Base-by-base conservation (phyloP, 2,113 vertebrate genomes). In the Suricata suricatta region DNA sequence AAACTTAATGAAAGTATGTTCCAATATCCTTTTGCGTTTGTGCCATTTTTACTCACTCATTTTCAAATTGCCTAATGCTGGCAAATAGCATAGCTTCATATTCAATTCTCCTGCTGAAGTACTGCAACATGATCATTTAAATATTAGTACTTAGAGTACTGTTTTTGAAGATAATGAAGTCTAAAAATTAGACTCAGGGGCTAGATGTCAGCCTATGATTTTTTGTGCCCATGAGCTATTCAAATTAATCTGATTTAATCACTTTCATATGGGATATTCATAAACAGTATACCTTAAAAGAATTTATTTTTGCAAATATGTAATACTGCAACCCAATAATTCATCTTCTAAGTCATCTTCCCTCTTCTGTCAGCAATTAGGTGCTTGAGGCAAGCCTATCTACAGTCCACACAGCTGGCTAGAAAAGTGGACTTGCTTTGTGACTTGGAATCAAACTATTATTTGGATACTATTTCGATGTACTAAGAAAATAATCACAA, bases 361-460 rank as follows among this genome's bases (percentile, higher is more conserved):
- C 29, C 5, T 88, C 25, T 82, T 68, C 21, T 83, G 21, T 91
- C 57, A 91, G 54, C 41, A 92, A 16, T 35, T 57, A 60, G 11
- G 35, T 93, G 19, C 87, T n/a, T 83, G 69, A 87, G 41, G 44
- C 76, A 96, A 71, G 79, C 11, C 19, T 84, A 3, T 10, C 19
- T 84, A 2, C 5, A 93, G 57, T 64, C 35, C 57, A 93, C 25
- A 54, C 41, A 93, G 41, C 47, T 92, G 31, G 21, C 31, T 35
- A 94, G 17, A 23, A 92, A 92, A 94, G n/a, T 86, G 5, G 95
- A 92, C 15, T 82, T 57, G 25, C 31, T 81, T 93, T 94, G 25
- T 94, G 2, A 86, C 52, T 50, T 60, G 21, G 44, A 97, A 90
- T 60, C 79, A 96, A 96, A 88, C 27, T 4, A 88, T 80, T 91